phyloP scores from a whole-genome alignment of 2,888 invertebrate genomes.

The Noctua fimbriata region DNA sequence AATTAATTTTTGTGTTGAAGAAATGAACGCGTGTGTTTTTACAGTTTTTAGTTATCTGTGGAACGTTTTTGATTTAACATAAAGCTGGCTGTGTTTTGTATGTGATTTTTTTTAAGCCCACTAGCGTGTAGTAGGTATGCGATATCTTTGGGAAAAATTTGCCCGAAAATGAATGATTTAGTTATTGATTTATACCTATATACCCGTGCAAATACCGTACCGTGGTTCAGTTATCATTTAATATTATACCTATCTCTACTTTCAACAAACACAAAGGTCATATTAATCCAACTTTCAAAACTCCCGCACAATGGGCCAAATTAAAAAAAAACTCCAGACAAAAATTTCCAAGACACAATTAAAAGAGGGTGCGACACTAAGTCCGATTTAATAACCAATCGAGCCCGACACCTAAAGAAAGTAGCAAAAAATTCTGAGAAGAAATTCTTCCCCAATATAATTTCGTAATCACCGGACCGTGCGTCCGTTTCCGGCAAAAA shows the following conservation, averaged over 20 bases:
- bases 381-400: conserved; percentile 89
- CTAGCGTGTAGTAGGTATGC: too few relatives aligned
- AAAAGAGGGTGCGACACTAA: conserved; percentile 81
- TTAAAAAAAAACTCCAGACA: conserved; percentile 62
- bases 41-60: not conserved
- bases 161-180: too few relatives aligned
- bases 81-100: not conserved
- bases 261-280: conserved; percentile 19
- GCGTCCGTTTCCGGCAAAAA: conserved; percentile 88
- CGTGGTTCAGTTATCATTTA: not conserved
- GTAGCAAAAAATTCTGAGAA: conserved; percentile 76
- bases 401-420: conserved; percentile 81
- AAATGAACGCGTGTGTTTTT: not conserved
- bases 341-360: conserved; percentile 75
- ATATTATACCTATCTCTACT: not conserved
- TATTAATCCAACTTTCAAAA: conserved; percentile 1
- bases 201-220: too few relatives aligned
- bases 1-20: conserved; percentile 29
- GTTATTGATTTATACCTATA: too few relatives aligned
- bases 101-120: not conserved
- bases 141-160: too few relatives aligned
- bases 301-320: conserved; percentile 55
- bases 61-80: not conserved
- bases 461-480: conserved; percentile 89
- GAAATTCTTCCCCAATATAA: conserved; percentile 86